Evolutionary conservation across 2,888 invertebrate genomes (phyloP), one percentile per base, ranked within the genome.

Genomic region (Lasioglossum malachurum): DNA sequence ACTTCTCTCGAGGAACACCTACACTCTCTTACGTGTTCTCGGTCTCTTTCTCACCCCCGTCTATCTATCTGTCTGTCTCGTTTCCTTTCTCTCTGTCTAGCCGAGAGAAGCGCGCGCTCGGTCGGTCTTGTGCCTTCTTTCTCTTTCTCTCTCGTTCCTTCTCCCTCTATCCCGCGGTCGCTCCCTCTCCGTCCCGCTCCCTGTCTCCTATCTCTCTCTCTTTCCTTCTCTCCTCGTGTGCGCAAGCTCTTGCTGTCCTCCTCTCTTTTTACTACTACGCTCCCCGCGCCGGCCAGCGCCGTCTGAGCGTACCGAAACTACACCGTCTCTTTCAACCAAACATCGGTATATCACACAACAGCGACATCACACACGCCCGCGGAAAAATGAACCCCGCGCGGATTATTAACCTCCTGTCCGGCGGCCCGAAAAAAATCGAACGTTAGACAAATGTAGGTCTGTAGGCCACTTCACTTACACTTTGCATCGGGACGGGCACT

Each of bases 401-500:
- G 87, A 91, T 89, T 88, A 84, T 90, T 90, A 91, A 91, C 89
- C 89, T 89, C 89, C 87, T 86, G 86, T 86, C 88, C 83, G 86
- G 80, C 89, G 90, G 84, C 84, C 86, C 89, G 90, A 89, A 89
- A 91, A 91, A 91, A 91, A 91, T 91, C 90, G 96, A 96, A 96
- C 96, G 96, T 96, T 96, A 96, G 96, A 96, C 96, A 96, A 97
- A 97, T 97, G 97, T 97, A 97, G 97, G 97, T 97, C 97, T 97
- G 97, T 97, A 97, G 97, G 97, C 97, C 97, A 97, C 97, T 97
- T 97, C 97, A 97, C 97, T 97, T 97, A 97, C 97, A 97, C 97
- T 97, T 97, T 97, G 97, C 97, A 97, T 97, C 97, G 96, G 90
- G 97, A 97, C 92, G 92, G 93, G 91, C 93, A 97, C 97, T 97